phyloP scores from a whole-genome alignment of 2,797 vertebrate species.

The Sus cebifrons region DNA sequence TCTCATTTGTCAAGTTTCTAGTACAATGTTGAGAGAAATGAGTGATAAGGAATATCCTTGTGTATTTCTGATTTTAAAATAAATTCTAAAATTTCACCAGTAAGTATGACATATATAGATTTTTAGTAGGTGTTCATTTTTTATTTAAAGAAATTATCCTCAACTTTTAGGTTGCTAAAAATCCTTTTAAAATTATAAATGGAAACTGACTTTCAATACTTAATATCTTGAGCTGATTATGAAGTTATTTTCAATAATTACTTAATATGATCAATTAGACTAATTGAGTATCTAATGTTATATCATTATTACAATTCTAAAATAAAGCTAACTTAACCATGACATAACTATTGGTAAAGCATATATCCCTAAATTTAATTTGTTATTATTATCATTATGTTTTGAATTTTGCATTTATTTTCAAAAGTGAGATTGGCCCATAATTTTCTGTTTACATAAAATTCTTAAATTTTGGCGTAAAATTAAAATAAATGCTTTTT shows the following conservation, averaged over 20 bases:
- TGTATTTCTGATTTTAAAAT: background rate
- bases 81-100: background rate
- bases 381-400: background rate
- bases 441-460: background rate
- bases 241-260: background rate
- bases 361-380: background rate
- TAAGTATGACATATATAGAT: too few relatives aligned
- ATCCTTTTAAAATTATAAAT: background rate
- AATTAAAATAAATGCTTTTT: background rate
- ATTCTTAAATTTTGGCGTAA: background rate
- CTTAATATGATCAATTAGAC: background rate
- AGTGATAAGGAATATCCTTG: background rate
- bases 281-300: constrained; percentile 11
- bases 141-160: background rate
- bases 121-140: background rate
- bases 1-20: background rate
- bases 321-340: background rate
- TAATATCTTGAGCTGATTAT: background rate
- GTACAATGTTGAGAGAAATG: background rate
- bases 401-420: background rate
- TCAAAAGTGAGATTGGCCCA: background rate
- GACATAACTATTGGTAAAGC: background rate
- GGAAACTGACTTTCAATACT: background rate
- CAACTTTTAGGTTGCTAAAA: background rate
- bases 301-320: background rate